A percentile compares a stretch with the other conserved stretches of the same genome.
These are phyloP conservation scores for Peromyscus nudipes DNA, from an alignment of 2,797 vertebrate genomes.

Conservation along the genomic window DNA sequence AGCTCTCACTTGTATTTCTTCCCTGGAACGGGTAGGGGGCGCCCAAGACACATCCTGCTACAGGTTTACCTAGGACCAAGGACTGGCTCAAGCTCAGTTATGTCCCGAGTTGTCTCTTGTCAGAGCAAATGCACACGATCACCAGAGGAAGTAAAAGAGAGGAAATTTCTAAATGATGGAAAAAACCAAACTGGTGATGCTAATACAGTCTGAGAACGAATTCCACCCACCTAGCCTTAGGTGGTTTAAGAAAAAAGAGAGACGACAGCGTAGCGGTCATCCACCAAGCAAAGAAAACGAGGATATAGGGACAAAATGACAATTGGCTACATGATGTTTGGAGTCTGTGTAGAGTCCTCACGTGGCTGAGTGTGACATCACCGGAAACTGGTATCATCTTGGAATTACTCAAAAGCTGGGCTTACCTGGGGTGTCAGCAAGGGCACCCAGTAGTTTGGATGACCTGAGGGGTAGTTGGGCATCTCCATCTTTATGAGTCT, in stretches of 20 bases:
- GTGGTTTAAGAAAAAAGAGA: background rate
- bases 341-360: background rate
- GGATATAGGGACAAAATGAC: background rate
- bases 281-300: background rate
- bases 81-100: background rate
- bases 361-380: background rate
- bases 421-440: background rate
- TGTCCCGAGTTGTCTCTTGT: background rate
- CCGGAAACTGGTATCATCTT: background rate
- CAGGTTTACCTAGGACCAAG: background rate
- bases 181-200: background rate
- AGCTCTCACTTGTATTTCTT: background rate
- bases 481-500: background rate
- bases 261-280: background rate
- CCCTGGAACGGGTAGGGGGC: conserved; percentile 46
- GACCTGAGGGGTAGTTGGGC: background rate
- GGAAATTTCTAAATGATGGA: background rate
- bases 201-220: background rate
- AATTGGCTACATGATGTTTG: too few relatives aligned
- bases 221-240: background rate
- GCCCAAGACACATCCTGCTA: background rate
- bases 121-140: background rate
- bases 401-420: background rate
- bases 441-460: background rate
- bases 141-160: background rate